These are phyloP conservation scores for Phenganax subtilis DNA, from an alignment of 92 coral and sea anemone species.

Conservation along the genomic window DNA sequence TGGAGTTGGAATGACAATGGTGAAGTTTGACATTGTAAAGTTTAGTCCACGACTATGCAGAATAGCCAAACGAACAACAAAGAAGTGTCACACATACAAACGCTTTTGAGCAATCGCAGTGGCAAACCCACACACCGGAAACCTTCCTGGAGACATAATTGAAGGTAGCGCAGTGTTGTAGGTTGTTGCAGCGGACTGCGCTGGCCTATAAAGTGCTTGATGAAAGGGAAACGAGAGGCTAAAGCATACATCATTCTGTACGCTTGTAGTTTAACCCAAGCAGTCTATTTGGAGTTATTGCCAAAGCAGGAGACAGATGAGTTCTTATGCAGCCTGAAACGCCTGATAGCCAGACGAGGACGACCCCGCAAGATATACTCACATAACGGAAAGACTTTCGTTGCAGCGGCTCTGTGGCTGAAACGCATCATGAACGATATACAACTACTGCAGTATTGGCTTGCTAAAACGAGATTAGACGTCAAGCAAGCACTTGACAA, in stretches of 20 bases:
- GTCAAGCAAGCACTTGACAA: slow-evolving; percentile 20
- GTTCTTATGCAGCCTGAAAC: not conserved
- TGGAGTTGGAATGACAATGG: not conserved
- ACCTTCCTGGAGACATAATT: not conserved
- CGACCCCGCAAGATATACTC: not conserved
- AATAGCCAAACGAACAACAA: not conserved
- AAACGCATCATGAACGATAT: not conserved
- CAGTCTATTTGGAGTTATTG: not conserved
- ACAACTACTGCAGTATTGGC: not conserved
- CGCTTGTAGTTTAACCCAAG: not conserved
- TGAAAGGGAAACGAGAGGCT: not conserved
- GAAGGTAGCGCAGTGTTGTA: not conserved
- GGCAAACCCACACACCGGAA: not conserved
- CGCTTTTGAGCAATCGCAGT: not conserved
- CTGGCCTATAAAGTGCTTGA: not conserved
- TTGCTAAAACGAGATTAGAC: not conserved
- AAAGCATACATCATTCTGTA: slow-evolving; percentile 2
- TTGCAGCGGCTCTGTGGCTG: not conserved
- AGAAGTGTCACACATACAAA: not conserved
- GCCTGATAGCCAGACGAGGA: not conserved
- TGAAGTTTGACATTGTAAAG: too few species aligned
- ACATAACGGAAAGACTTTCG: not conserved
- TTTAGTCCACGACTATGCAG: slow-evolving; percentile 10
- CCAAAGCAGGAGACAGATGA: not conserved
- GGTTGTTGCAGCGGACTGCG: not conserved